These are phyloP conservation scores for Cebidichthys violaceus DNA, from an alignment of 2,113 vertebrate species.

Conservation along the genomic window DNA sequence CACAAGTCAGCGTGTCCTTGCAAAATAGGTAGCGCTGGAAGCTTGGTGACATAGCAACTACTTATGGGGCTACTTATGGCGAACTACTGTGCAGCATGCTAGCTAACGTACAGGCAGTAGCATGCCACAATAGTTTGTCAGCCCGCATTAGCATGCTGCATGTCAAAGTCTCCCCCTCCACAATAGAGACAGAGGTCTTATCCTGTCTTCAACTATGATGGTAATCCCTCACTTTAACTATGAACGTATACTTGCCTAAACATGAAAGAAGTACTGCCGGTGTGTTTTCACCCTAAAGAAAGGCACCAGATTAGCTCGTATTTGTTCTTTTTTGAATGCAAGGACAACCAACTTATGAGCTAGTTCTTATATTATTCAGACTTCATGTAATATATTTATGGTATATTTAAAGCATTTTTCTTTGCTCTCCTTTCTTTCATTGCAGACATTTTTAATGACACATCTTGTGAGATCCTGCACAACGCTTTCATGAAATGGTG, in stretches of 20 bases:
- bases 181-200: too few species aligned
- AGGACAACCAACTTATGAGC: background rate
- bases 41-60: background rate
- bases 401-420: background rate
- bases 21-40: background rate
- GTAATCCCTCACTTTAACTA: background rate
- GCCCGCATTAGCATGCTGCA: background rate
- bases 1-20: background rate
- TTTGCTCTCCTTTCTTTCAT: conserved; percentile 36
- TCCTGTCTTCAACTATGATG: background rate
- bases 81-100: background rate
- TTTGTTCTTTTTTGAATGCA: background rate
- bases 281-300: background rate
- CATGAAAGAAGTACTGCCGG: background rate
- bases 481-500: conserved; percentile 81
- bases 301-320: background rate
- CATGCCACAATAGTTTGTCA: background rate
- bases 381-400: background rate
- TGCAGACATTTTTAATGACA: conserved; percentile 87
- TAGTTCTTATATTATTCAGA: background rate
- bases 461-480: conserved; percentile 78
- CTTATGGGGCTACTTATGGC: background rate
- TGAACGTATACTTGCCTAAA: background rate
- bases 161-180: background rate
- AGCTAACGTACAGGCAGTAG: background rate